Percentiles rank a stretch among this genome's conserved stretches.
These are phyloP conservation scores for Avahi laniger DNA, from an alignment of 2,797 vertebrate species.

Conservation along the genomic window DNA sequence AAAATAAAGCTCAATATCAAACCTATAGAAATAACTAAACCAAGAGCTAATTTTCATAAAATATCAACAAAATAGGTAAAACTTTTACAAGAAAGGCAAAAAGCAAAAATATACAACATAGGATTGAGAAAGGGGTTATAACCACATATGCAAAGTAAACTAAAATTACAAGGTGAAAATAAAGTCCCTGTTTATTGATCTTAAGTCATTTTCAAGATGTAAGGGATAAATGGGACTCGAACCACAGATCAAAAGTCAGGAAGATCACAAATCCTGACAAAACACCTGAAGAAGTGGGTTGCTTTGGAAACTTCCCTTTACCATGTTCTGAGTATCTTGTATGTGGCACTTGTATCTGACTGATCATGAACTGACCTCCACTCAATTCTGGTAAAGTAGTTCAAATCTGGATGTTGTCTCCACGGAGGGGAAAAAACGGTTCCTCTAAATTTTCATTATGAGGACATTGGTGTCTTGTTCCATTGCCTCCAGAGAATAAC, in stretches of 20 bases:
- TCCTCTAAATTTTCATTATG: not conserved
- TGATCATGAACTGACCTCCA: not conserved
- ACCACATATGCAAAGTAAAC: not conserved
- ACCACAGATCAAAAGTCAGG: not conserved
- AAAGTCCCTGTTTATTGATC: not conserved
- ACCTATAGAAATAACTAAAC: not conserved
- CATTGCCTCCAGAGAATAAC: slow-evolving; percentile 30
- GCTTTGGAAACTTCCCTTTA: not conserved
- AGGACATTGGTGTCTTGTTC: not conserved
- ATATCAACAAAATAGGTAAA: not conserved
- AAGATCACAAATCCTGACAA: not conserved
- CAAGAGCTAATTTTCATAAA: not conserved
- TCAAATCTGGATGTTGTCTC: slow-evolving; percentile 13
- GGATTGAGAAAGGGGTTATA: not conserved
- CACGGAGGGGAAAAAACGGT: not conserved
- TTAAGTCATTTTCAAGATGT: not conserved
- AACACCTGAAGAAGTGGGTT: not conserved
- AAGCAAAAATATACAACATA: not conserved
- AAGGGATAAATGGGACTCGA: not conserved
- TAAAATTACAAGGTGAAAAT: slow-evolving; percentile 16
- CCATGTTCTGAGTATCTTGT: not conserved
- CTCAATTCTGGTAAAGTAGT: not conserved
- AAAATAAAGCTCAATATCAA: not conserved
- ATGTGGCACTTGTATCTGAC: not conserved
- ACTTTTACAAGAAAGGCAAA: not conserved